Percentiles rank a stretch among this genome's conserved stretches.
These are phyloP conservation scores for Martes martes DNA, from an alignment of 2,113 vertebrate species.

Conservation along the genomic window DNA sequence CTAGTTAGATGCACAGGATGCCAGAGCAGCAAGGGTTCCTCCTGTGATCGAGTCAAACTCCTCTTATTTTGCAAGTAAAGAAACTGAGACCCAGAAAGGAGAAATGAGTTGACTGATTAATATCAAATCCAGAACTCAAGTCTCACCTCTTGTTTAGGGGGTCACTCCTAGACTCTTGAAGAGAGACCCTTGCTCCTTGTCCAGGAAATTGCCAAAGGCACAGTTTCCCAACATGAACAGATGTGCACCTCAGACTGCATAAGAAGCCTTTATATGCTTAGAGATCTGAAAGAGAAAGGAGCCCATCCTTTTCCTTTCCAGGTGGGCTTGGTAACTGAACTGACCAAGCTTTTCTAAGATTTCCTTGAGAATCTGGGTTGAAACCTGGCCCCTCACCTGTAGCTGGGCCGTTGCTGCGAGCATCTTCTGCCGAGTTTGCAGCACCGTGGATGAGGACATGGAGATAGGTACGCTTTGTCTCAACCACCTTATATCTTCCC, in stretches of 20 bases:
- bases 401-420: conserved; percentile 92
- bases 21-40: not conserved
- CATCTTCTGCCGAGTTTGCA: conserved; percentile 97
- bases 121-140: not conserved
- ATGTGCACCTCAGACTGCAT: not conserved
- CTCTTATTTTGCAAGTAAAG: not conserved
- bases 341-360: not conserved
- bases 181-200: not conserved
- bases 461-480: conserved; percentile 93
- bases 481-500: conserved; percentile 98
- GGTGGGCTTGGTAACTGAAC: not conserved
- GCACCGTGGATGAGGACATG: conserved; percentile 92
- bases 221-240: not conserved
- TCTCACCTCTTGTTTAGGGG: not conserved
- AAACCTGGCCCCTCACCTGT: conserved; percentile 87
- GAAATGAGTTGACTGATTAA: not conserved
- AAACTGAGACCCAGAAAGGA: not conserved
- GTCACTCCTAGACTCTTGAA: not conserved
- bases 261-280: not conserved
- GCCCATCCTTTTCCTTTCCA: not conserved
- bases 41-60: not conserved
- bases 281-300: not conserved
- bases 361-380: not conserved
- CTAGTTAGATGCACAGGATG: not conserved
- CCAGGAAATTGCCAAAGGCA: not conserved